Percentiles rank a stretch among this genome's conserved stretches.
These are phyloP conservation scores for Zaprionus inermis DNA, from an alignment of 1,140 invertebrate genomes.

Conservation along the genomic window DNA sequence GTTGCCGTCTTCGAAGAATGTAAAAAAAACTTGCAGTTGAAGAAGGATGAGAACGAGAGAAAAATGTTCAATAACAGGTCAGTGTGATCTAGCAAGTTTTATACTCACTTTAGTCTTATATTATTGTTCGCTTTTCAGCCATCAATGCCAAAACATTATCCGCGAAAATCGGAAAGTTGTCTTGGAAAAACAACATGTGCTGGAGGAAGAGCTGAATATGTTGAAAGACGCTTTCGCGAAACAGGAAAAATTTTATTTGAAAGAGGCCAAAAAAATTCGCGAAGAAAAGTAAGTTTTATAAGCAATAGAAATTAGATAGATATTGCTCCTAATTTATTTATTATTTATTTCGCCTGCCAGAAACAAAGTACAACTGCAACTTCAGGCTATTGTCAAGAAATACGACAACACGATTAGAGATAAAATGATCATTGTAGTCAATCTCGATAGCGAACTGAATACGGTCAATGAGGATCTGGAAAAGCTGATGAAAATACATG, in stretches of 20 bases:
- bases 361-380: conserved; percentile 20
- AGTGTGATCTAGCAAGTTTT: not conserved
- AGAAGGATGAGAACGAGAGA: not conserved
- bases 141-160: conserved; percentile 8
- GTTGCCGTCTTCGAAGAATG: not conserved
- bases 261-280: not conserved
- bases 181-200: not conserved
- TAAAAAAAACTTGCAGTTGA: not conserved
- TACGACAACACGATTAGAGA: conserved; percentile 28
- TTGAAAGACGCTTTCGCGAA: not conserved
- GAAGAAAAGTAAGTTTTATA: conserved; percentile 25
- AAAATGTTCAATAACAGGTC: conserved; percentile 21
- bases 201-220: conserved; percentile 18
- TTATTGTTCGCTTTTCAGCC: not conserved
- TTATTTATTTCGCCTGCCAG: not conserved
- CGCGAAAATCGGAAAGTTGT: not conserved
- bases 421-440: conserved; percentile 11
- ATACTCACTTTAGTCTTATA: not conserved
- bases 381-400: conserved; percentile 14
- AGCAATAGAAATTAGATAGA: not conserved
- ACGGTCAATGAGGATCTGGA: not conserved
- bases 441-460: not conserved
- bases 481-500: not conserved
- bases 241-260: not conserved
- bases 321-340: not conserved